A percentile compares a stretch with the other conserved stretches of the same genome.
Evolutionary conservation across 2,888 invertebrate genomes (phyloP).

Genomic region (Thalpophila matura): DNA sequence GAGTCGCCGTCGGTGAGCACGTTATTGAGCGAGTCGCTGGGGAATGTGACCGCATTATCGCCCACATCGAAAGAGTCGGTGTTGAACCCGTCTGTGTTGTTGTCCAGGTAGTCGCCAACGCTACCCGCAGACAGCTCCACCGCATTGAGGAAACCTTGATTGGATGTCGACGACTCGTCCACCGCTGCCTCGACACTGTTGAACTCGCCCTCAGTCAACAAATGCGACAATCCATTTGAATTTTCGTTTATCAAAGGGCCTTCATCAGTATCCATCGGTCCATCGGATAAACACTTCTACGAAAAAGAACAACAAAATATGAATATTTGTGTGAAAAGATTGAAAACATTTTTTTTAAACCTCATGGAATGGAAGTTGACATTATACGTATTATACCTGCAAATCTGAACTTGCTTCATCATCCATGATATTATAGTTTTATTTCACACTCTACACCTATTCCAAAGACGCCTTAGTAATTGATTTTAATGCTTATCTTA

Average conservation of each 20-base stretch:
- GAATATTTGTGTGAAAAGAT: constrained; percentile 3
- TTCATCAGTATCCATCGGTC: constrained; percentile 86
- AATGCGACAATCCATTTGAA: constrained; percentile 86
- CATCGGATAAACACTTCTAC: constrained; percentile 84
- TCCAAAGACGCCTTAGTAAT: constrained; percentile 1
- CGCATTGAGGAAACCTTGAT: constrained; percentile 87
- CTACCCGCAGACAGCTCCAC: constrained; percentile 87
- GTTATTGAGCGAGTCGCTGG: constrained; percentile 82
- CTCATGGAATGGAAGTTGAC: constrained; percentile 45
- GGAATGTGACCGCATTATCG: constrained; percentile 86
- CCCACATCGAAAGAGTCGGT: constrained; percentile 85
- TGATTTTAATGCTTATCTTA: not conserved
- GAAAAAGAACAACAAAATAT: constrained; percentile 52
- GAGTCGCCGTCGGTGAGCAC: constrained; percentile 84
- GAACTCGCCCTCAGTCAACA: constrained; percentile 86
- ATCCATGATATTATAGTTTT: constrained; percentile 64
- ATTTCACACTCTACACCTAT: constrained; percentile 12
- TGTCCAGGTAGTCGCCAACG: constrained; percentile 86
- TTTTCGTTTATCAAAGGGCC: constrained; percentile 87
- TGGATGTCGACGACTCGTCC: constrained; percentile 86
- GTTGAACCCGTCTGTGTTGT: constrained; percentile 81
- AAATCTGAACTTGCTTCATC: constrained; percentile 85
- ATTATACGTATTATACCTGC: constrained; percentile 74
- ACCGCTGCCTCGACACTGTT: constrained; percentile 85
- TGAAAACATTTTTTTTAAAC: constrained; percentile 56